Conservation (phyloP, 2,888 invertebrate species). For the Rhorus exstirpatorius region DNA sequence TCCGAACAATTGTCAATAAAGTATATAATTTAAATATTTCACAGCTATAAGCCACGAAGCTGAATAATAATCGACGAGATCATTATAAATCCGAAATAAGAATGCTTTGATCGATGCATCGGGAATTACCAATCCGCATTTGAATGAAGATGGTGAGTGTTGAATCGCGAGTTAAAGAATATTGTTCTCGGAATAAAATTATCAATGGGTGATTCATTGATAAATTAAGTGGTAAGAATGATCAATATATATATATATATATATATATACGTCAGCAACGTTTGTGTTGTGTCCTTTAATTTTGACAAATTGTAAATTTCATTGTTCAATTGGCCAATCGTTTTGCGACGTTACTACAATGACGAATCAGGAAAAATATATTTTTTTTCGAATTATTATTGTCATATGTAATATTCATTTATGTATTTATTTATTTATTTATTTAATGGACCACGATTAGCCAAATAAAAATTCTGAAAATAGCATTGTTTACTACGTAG, state of each 20-base stretch:
- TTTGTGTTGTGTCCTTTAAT: too few relatives aligned
- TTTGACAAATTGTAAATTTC: too few relatives aligned
- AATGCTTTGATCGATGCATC: conserved; percentile 46
- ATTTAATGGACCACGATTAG: neutral
- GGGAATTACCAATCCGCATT: conserved; percentile 39
- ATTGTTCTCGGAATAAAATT: neutral
- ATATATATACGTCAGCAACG: too few relatives aligned
- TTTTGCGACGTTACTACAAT: too few relatives aligned
- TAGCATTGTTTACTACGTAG: conserved; percentile 17
- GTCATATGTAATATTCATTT: too few relatives aligned
- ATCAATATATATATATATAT: too few relatives aligned
- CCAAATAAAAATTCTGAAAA: conserved; percentile 18
- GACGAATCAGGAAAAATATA: too few relatives aligned
- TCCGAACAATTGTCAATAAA: too few relatives aligned
- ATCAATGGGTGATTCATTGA: neutral
- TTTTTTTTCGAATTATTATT: too few relatives aligned
- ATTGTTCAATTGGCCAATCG: too few relatives aligned
- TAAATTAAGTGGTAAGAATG: too few relatives aligned
- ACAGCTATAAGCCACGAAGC: conserved; percentile 6
- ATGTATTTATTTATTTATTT: too few relatives aligned
- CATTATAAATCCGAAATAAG: conserved; percentile 40
- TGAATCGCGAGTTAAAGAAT: conserved; percentile 16
- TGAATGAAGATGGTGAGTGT: conserved; percentile 15
- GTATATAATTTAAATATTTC: conserved; percentile 33
- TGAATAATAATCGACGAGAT: conserved; percentile 45